Base-by-base conservation (phyloP, 1,140 invertebrate genomes). In the Drosophila parabipectinata region DNA sequence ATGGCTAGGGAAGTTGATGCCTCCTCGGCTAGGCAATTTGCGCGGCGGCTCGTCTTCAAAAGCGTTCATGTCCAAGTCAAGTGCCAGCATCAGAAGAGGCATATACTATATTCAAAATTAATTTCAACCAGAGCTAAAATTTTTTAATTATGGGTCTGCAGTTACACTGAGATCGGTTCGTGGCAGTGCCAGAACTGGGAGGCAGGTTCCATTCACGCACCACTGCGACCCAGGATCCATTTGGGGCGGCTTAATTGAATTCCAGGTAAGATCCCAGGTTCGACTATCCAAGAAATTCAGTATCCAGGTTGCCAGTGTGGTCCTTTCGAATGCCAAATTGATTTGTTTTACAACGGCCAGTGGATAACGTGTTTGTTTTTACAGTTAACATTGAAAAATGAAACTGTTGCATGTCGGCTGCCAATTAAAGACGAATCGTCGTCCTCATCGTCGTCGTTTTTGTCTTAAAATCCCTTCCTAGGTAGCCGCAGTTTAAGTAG, bases 321-420 rank as follows among this genome's bases (percentile, higher is more conserved):
- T 85, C 78, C 69, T 68, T 61, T 37, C 54, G 47, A 24, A 57
- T 63, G 56, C 52, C 57, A 88, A 88, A 88, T 88, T 88, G 83
- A 88, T 88, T 88, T 89, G 83, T 88, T 83, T 44, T 83, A 77
- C 79, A 77, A 69, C 64, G 61, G 71, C 58, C 47, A 12, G 76
- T 69, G 72, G 57, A 88, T 77, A 88, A 83, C 83, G 84, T 88
- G 83, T 83, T 83, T 80, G 83, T 77, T 88, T 88, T 88, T 88
- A 88, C 83, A 88, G 83, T 88, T 88, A 79, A 83, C 75, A 88
- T 89, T 79, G 76, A 88, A 83, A 82, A 83, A 88, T 88, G 76
- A 88, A 83, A 83, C 72, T 88, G 68, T 88, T 88, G 83, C 83
- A 88, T 88, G 83, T 78, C 75, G 48, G 58, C 45, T 72, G 83